Evolutionary conservation across 2,797 vertebrate species (phyloP), one percentile per base, ranked within the genome.

Genomic region (Lophotriccus pileatus): DNA sequence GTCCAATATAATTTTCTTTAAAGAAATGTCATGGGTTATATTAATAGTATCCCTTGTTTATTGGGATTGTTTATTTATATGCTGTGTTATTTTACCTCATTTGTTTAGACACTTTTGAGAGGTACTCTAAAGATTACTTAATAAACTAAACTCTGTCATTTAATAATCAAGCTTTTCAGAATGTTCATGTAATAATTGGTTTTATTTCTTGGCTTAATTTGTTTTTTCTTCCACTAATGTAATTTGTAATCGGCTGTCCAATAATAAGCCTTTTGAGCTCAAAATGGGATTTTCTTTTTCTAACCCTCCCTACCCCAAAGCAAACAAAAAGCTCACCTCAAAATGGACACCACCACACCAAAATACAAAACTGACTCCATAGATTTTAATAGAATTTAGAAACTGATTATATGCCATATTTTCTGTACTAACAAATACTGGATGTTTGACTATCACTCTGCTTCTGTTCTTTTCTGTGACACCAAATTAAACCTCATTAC

Each of bases 181-280:
- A 20, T 53, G 14, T 69, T 63, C 3, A 2, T 84, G 12, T 73
- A 82, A 28, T 76, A 81, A 74, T n/a, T 79, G 11, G 12, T 34
- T 84, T 86, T 91, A 73, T 84, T 86, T 91, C 41, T 82, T 84
- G 30, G 6, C n/a, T 73, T 88, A 58, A 76, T 70, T 72, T 80
- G 7, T 46, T 47, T 83, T 90, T 87, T 47, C 23, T 87, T 80
- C 30, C 11, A 6, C n/a, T 91, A 44, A 21, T 67, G 23, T 59
- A 1, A 73, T 46, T 62, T 78, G 14, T 60, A 74, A 63, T 37
- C 74, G 30, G 6, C 39, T 89, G 27, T 67, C 23, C 16, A 56
- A 4, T 89, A 80, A 32, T 66, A 70, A 92, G 10, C 15, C 18
- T 80, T 75, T 50, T 68, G 46, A 89, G 11, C 14, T 83, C 8